Evolutionary conservation across 2,113 vertebrate species (phyloP).

Genomic region (Mola mola): DNA sequence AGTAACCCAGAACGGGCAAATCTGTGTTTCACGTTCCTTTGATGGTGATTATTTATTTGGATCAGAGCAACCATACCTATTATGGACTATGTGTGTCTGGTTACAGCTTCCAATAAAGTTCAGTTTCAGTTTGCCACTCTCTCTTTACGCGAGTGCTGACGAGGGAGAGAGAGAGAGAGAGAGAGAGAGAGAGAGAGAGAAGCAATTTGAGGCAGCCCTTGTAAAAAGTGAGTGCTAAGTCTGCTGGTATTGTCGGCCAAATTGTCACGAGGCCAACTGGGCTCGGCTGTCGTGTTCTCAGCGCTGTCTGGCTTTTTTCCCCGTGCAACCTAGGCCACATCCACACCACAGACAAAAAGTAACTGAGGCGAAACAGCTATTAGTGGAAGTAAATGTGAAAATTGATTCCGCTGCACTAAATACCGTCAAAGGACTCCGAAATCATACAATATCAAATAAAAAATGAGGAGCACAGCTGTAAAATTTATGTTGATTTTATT

Average conservation of each 20-base stretch:
- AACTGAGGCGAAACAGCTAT: conserved; percentile 1
- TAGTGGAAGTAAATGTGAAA: background rate
- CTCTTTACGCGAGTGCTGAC: conserved; percentile 65
- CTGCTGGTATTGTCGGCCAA: conserved; percentile 77
- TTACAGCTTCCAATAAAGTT: conserved; percentile 73
- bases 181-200: conserved; percentile 67
- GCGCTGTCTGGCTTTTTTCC: conserved; percentile 59
- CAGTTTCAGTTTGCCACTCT: conserved; percentile 74
- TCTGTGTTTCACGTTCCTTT: conserved; percentile 72
- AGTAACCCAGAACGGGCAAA: conserved; percentile 66
- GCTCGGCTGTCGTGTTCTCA: conserved; percentile 69
- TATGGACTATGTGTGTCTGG: conserved; percentile 65
- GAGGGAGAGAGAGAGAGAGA: conserved; percentile 68
- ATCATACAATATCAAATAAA: background rate
- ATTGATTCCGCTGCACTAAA: conserved; percentile 4
- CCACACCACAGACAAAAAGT: conserved; percentile 18
- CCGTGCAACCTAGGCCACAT: conserved; percentile 58
- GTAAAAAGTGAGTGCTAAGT: conserved; percentile 81
- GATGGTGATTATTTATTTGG: conserved; percentile 74
- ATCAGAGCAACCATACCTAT: conserved; percentile 64
- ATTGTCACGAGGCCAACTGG: conserved; percentile 80
- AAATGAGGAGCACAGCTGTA: background rate
- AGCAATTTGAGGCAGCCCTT: conserved; percentile 77
- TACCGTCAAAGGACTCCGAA: background rate
- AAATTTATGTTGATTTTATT: background rate